phyloP scores from a whole-genome alignment of 2,797 vertebrate genomes.

The Rhinoraja longicauda region DNA sequence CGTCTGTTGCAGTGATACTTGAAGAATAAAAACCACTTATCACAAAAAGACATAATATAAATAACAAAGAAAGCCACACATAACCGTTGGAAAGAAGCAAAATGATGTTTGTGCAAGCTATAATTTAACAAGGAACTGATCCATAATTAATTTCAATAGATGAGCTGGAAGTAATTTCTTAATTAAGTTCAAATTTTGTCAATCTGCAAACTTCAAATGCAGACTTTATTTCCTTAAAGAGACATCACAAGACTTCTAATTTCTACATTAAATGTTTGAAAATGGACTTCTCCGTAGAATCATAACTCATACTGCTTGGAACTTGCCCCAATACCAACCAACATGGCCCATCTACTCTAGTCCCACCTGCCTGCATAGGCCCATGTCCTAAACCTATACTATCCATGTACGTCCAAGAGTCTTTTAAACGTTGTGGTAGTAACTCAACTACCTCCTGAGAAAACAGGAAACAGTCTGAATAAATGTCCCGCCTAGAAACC shows the following conservation, averaged over 20 bases:
- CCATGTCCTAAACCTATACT: too few species aligned
- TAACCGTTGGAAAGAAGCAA: neutral
- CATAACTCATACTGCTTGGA: too few species aligned
- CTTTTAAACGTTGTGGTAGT: too few species aligned
- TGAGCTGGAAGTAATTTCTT: slow-evolving; percentile 33
- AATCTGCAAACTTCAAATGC: neutral
- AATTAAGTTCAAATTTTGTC: slow-evolving; percentile 19
- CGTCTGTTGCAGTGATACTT: neutral
- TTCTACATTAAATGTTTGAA: too few species aligned
- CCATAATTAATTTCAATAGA: slow-evolving; percentile 26
- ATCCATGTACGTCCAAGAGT: too few species aligned
- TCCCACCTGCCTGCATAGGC: too few species aligned
- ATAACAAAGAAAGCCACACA: neutral
- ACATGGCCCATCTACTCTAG: too few species aligned
- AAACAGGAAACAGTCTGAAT: too few species aligned
- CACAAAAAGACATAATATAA: neutral
- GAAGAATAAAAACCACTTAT: slow-evolving; percentile 6
- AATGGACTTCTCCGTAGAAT: too few species aligned
- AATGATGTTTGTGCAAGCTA: neutral
- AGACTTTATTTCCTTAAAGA: slow-evolving; percentile 17
- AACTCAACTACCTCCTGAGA: too few species aligned
- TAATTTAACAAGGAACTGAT: slow-evolving; percentile 18
- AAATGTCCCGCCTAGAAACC: too few species aligned
- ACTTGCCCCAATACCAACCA: too few species aligned
- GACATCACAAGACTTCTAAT: neutral